These are phyloP conservation scores for Noctuana brunneofusca DNA, from an alignment of 2,888 invertebrate genomes.

Conservation along the genomic window DNA sequence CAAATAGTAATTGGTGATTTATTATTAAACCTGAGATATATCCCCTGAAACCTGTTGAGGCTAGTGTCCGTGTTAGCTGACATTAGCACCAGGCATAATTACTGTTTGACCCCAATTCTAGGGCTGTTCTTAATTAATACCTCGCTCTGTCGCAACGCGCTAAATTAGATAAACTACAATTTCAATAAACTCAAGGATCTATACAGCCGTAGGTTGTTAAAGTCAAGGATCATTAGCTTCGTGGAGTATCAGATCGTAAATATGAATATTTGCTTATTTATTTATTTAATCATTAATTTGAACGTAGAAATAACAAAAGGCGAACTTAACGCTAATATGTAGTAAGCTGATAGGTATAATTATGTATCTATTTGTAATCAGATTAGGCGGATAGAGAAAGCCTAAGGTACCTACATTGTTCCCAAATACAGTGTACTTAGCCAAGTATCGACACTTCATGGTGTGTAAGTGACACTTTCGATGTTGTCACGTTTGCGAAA, in stretches of 20 bases:
- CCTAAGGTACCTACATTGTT: background rate
- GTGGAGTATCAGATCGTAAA: too few relatives aligned
- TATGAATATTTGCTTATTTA: too few relatives aligned
- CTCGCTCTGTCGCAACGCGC: conserved; percentile 38
- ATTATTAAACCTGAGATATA: conserved; percentile 26
- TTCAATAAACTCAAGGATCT: conserved; percentile 35
- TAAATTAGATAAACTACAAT: conserved; percentile 44
- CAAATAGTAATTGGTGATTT: conserved; percentile 22
- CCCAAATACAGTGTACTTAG: conserved; percentile 3
- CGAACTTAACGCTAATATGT: too few relatives aligned
- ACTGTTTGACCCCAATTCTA: conserved; percentile 65
- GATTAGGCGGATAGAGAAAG: background rate
- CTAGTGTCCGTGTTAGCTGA: conserved; percentile 51
- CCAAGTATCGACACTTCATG: conserved; percentile 1
- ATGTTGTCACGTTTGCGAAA: conserved; percentile 59
- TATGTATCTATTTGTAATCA: background rate
- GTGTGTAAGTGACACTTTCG: conserved; percentile 17
- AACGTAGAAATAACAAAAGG: too few relatives aligned
- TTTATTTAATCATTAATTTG: too few relatives aligned
- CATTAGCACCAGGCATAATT: conserved; percentile 67
- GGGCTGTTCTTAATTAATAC: conserved; percentile 59
- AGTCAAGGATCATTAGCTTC: background rate
- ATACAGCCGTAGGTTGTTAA: conserved; percentile 1
- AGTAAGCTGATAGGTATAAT: background rate
- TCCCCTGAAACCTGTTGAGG: conserved; percentile 23